Base-by-base conservation (phyloP, 2,797 vertebrate species). In the Dipus sagitta region DNA sequence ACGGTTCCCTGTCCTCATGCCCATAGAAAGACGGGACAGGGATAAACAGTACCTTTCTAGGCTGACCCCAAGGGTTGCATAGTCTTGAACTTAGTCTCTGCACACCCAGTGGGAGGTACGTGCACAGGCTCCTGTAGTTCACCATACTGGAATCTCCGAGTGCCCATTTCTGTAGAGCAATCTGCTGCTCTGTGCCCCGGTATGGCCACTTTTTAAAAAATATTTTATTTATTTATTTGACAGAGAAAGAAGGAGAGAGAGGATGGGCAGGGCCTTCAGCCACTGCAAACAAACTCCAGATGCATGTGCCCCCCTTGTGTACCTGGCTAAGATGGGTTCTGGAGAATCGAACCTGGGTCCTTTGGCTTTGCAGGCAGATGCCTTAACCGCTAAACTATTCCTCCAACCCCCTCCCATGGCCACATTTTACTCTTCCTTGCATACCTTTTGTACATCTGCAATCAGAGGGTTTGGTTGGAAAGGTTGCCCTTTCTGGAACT, bases 31-130 rank as follows among this genome's bases (percentile, higher is more conserved):
- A 54, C 62, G 13, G 17, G 47, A 6, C 18, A 5, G 34, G 7
- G 23, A 13, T 26, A 47, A 62, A 68, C 21, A 24, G 2, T 15
- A 3, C 7, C 32, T 88, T 82, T 71, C 38, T 7, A 58, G 62
- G 67, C 18, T 52, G 74, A 62, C 9, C 23, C 23, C 34, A n/a
- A 18, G 0, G 0, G 0, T 42, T 3, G 11, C 58, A 47, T 21
- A 23, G 54, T 11, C 24, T 38, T 47, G 54, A 94, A 38, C 15
- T 11, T 77, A 77, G 30, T 47, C 15, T 0, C 10, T 24, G 4
- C 23, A 21, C 8, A 70, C 10, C 10, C 17, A 4, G 6, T 3
- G 12, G 68, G 20, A 26, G 6, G 52, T 20, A 3, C 26, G 20
- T 0, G 4, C 71, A 23, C 10, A 64, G 2, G 14, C 86, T 77